Evolutionary conservation across 53 echinoderm and acorn worm genomes (phyloP), one percentile per base, ranked within the genome.

Genomic region (Apostichopus leukothele): DNA sequence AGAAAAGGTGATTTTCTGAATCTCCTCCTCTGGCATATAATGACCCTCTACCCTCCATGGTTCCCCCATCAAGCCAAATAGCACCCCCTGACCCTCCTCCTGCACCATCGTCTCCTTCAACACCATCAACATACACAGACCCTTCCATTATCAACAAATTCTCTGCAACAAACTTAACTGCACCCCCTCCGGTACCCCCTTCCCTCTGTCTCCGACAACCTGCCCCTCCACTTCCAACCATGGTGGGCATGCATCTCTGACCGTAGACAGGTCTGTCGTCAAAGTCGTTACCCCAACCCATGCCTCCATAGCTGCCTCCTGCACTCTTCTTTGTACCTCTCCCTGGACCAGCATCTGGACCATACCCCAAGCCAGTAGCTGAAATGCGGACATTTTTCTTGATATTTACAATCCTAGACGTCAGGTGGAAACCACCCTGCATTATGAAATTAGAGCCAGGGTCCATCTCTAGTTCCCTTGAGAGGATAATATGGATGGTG

Each of bases 21-120:
- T 23, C 52, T n/a, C 93, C 96, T 50, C 96, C 96, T 83, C 89
- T 75, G 63, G 94, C 89, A n/a, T 63, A 83, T 50, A 90, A 51
- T 25, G 75, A n/a, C 51, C 96, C 96, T 91, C 96, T 89, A 7
- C 96, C 96, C 81, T 96, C 96, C 22, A 93, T 23, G 76, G 75
- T 90, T 25, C 86, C 68, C 75, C 96, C 94, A 86, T 96, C 96
- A 18, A 96, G 75, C 96, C 96, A 96, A 14, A 94, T 76, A 7
- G 96, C 84, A 3, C 96, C 96, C 52, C 96, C 96, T 83, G 94
- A 94, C 79, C 96, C 96, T 52, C 96, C 96, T 50, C 96, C 96
- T 16, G 89, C 90, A 7, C 88, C 78, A 57, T 74, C 86, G 23
- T 54, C 50, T 53, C 90, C 91, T 39, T 76, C 20, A 6, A 63